Conservation (phyloP, 2,888 invertebrate species). For the Leistus spinibarbis region DNA sequence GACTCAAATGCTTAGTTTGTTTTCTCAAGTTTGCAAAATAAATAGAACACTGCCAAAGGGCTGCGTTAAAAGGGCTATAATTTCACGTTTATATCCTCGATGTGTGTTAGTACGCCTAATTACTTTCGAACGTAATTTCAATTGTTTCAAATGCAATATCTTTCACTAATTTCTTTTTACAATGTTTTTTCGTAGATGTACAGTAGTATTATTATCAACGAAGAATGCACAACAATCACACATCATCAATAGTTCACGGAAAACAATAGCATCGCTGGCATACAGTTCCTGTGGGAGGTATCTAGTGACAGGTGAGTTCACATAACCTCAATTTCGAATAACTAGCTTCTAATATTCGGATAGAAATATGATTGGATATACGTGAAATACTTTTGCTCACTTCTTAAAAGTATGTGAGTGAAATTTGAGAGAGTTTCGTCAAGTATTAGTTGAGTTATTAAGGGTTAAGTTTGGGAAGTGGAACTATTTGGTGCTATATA, state of each 20-base stretch:
- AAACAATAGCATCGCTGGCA: constrained; percentile 91
- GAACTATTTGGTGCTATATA: too few relatives aligned
- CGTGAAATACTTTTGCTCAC: neutral
- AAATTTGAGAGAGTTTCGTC: neutral
- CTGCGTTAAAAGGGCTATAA: too few relatives aligned
- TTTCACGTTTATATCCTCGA: too few relatives aligned
- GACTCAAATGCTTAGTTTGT: neutral
- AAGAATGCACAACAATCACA: constrained; percentile 83
- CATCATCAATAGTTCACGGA: constrained; percentile 86
- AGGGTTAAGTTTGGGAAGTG: neutral
- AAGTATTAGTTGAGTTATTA: neutral
- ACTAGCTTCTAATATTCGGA: neutral
- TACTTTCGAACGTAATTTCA: neutral
- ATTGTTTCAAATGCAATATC: neutral
- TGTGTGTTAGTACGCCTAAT: neutral
- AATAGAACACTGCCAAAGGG: too few relatives aligned
- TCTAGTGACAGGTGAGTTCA: constrained; percentile 70
- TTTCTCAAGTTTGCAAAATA: neutral
- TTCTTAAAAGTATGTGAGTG: neutral
- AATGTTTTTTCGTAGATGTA: constrained; percentile 74
- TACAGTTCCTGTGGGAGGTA: constrained; percentile 92
- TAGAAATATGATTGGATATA: neutral
- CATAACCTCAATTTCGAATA: neutral
- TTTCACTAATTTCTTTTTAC: neutral
- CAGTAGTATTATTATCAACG: constrained; percentile 90